Conservation (phyloP, 1,140 invertebrate species). For the Fopius arisanus region DNA sequence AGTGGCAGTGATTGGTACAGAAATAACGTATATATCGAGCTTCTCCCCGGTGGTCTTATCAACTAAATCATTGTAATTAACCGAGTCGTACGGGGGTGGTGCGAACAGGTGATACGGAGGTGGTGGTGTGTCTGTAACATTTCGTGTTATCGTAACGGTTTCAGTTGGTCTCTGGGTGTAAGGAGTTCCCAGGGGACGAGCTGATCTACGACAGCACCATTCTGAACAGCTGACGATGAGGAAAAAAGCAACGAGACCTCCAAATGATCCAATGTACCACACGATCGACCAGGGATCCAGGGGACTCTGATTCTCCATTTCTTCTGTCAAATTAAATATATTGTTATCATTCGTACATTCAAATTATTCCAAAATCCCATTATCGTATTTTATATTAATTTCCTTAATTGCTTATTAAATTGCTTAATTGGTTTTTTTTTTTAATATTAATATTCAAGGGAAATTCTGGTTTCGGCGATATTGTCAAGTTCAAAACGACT, state of each 20-base stretch:
- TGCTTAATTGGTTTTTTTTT: too few relatives aligned
- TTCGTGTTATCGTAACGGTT: conserved; percentile 33
- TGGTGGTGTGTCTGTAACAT: conserved; percentile 62
- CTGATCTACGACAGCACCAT: conserved; percentile 65
- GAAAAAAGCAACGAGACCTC: conserved; percentile 69
- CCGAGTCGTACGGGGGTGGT: conserved; percentile 68
- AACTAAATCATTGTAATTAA: conserved; percentile 55
- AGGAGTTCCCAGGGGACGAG: conserved; percentile 43
- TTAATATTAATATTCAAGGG: too few relatives aligned
- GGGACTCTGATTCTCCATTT: conserved; percentile 47
- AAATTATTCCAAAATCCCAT: too few relatives aligned
- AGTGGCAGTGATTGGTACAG: conserved; percentile 50
- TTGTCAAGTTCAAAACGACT: too few relatives aligned
- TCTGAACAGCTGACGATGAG: conserved; percentile 70
- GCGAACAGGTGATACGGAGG: conserved; percentile 70
- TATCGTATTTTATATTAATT: too few relatives aligned
- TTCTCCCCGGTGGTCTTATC: conserved; percentile 60
- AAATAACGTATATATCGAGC: conserved; percentile 65
- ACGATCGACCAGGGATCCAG: conserved; percentile 68
- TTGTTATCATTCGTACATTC: not conserved
- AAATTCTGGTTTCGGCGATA: too few relatives aligned
- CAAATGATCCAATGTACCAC: conserved; percentile 71
- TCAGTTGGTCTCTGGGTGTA: conserved; percentile 45
- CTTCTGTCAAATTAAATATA: conserved; percentile 48
- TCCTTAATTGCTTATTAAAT: too few relatives aligned